Percentiles rank a stretch among this genome's conserved stretches.
phyloP scores from a whole-genome alignment of 1,140 invertebrate genomes.

The Triops longicaudatus region DNA sequence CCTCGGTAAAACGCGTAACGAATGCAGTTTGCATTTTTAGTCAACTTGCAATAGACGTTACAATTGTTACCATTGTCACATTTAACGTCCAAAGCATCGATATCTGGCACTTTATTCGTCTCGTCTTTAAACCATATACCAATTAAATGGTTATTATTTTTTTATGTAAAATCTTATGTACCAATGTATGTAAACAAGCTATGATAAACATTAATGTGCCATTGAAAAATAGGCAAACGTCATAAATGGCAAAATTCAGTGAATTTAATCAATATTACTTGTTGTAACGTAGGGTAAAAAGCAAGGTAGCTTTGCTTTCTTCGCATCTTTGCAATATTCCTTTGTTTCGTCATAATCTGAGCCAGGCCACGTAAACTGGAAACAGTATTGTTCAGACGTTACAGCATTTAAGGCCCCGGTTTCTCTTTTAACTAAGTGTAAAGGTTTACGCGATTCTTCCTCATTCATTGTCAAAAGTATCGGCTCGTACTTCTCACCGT shows the following conservation, averaged over 20 bases:
- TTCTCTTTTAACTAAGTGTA: background rate
- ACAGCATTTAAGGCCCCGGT: background rate
- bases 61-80: background rate
- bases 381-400: background rate
- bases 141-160: no score
- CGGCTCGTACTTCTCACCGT: background rate
- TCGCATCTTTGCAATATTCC: background rate
- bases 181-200: no score
- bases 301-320: background rate
- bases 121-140: no score
- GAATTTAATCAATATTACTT: no score
- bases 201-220: no score
- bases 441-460: background rate
- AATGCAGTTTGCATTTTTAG: background rate
- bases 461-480: background rate
- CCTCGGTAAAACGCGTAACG: background rate
- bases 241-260: no score
- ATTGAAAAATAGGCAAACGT: no score
- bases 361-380: background rate
- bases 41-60: background rate
- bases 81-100: background rate
- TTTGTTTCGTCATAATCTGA: background rate
- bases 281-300: background rate
- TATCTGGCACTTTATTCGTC: background rate
- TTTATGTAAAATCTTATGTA: no score